Evolutionary conservation across 2,888 invertebrate species (phyloP).

Genomic region (Atethmia centrago): DNA sequence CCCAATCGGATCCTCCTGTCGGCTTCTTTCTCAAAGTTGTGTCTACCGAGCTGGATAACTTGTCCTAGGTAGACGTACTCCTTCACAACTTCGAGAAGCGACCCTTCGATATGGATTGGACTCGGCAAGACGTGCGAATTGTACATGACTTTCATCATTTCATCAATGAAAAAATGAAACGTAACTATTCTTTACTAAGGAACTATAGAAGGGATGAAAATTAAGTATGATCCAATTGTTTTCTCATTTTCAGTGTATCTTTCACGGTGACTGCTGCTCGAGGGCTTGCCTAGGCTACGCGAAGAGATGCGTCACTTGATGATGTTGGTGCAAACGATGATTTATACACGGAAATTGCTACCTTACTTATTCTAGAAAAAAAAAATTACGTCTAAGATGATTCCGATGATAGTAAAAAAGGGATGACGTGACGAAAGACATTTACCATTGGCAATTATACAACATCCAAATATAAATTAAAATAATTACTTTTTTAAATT

Average conservation of each 20-base stretch:
- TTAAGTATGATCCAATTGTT: neutral
- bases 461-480: neutral
- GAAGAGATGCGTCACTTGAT: constrained; percentile 46
- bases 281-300: constrained; percentile 51
- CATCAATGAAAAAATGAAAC: no score
- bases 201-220: neutral
- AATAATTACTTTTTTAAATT: neutral
- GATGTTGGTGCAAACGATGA: constrained; percentile 9
- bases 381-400: neutral
- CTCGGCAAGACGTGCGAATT: no score
- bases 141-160: no score
- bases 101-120: no score
- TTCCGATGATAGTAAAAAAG: neutral
- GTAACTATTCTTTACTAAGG: neutral
- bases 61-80: no score
- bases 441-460: neutral
- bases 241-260: constrained; percentile 49
- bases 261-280: constrained; percentile 51
- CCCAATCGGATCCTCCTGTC: no score
- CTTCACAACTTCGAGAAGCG: no score
- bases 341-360: no score
- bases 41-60: no score
- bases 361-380: neutral
- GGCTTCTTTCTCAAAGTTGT: no score
- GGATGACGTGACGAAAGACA: neutral